Percentiles rank a stretch among this genome's conserved stretches.
phyloP scores from a whole-genome alignment of 2,888 invertebrate species.

The Ethmia dodecea region DNA sequence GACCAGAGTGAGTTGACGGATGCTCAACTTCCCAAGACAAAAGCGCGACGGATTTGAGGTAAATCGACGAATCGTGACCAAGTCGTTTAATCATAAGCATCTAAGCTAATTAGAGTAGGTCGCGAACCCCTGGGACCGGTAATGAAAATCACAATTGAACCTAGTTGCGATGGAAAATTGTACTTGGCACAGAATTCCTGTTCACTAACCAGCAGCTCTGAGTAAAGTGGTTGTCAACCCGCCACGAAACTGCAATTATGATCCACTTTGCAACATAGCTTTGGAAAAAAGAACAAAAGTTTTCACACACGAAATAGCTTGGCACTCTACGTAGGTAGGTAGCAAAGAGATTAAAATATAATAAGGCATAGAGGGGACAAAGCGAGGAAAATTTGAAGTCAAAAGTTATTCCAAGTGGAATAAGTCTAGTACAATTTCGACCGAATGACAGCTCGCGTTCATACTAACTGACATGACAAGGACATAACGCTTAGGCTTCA shows the following conservation, averaged over 20 bases:
- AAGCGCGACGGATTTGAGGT: conserved; percentile 62
- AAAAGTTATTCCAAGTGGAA: no score
- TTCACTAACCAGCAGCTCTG: conserved; percentile 40
- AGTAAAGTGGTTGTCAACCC: conserved; percentile 31
- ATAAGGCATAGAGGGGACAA: no score
- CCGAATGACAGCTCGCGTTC: no score
- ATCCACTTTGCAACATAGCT: conserved; percentile 7
- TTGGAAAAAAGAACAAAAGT: conserved; percentile 3
- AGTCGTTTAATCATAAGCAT: conserved; percentile 72
- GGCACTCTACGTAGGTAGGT: no score
- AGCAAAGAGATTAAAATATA: no score
- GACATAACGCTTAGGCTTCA: no score
- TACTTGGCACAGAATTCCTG: conserved; percentile 55
- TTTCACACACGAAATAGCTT: no score
- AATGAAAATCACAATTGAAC: conserved; percentile 73
- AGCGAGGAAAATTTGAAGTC: no score
- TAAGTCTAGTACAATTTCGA: no score
- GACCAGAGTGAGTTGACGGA: conserved; percentile 49
- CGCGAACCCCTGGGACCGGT: conserved; percentile 65
- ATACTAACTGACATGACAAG: no score
- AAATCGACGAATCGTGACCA: conserved; percentile 71
- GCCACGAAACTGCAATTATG: conserved; percentile 30
- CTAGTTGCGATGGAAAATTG: conserved; percentile 63
- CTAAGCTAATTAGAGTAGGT: conserved; percentile 73
- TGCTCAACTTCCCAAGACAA: conserved; percentile 56